Conservation (phyloP, 2,888 invertebrate genomes). For the Copidosoma aretas region DNA sequence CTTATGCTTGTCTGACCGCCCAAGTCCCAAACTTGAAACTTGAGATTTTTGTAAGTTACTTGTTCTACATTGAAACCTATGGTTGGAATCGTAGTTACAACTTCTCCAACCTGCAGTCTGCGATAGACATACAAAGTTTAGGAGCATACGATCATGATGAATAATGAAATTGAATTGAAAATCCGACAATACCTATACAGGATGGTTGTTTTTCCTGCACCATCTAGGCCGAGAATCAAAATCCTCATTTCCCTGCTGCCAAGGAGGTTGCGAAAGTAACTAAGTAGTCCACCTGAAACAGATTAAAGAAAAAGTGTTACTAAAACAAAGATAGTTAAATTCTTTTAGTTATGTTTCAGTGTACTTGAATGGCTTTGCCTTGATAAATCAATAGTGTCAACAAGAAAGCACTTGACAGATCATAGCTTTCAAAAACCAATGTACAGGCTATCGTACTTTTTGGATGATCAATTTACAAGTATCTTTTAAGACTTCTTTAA, state of each 20-base stretch:
- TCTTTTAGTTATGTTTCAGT: too few species aligned
- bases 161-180: conserved; percentile 9
- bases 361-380: too few species aligned
- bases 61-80: conserved; percentile 99
- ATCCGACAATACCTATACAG: conserved; percentile 73
- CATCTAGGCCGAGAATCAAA: conserved; percentile 95
- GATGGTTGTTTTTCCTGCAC: conserved; percentile 99
- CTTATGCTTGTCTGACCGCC: conserved; percentile 99
- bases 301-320: neutral
- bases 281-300: conserved; percentile 85
- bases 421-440: too few species aligned
- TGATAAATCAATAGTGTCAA: too few species aligned
- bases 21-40: conserved; percentile 99
- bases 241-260: conserved; percentile 98
- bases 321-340: too few species aligned
- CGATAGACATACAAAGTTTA: conserved; percentile 39
- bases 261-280: conserved; percentile 94
- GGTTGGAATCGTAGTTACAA: conserved; percentile 97
- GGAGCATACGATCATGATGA: neutral
- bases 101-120: conserved; percentile 95
- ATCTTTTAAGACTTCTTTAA: too few species aligned
- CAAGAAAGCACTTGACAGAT: too few species aligned
- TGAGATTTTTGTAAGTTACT: conserved; percentile 98
- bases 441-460: too few species aligned
- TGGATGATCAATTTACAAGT: too few species aligned